Evolutionary conservation across 2,888 invertebrate species (phyloP).

Genomic region (Cyaniris semiargus): DNA sequence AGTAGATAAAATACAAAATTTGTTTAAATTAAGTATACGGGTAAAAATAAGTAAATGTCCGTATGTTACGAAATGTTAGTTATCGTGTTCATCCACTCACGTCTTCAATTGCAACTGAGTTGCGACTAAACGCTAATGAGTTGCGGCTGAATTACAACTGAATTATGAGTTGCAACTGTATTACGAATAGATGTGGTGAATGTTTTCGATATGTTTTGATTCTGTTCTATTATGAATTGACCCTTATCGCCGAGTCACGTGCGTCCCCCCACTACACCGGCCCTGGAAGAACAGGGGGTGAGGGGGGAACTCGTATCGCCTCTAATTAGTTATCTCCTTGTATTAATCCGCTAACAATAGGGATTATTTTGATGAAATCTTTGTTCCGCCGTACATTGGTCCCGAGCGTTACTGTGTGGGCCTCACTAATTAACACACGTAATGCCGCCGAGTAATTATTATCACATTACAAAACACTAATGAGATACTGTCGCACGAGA

Average conservation of each 20-base stretch:
- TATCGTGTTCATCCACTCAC: too few relatives aligned
- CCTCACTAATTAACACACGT: background rate
- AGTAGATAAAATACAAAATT: too few relatives aligned
- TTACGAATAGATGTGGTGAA: too few relatives aligned
- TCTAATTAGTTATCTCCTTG: conserved; percentile 20
- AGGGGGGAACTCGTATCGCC: background rate
- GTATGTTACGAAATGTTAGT: too few relatives aligned
- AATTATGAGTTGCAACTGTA: too few relatives aligned
- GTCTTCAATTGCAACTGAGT: too few relatives aligned
- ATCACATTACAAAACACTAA: background rate
- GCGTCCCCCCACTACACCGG: background rate
- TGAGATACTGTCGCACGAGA: too few relatives aligned
- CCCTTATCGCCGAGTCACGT: background rate
- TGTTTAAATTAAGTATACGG: too few relatives aligned
- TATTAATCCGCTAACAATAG: conserved; percentile 21
- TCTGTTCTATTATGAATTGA: background rate
- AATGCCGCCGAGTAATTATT: background rate
- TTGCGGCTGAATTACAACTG: too few relatives aligned
- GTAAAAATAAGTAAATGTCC: too few relatives aligned
- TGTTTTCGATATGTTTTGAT: too few relatives aligned
- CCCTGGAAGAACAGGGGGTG: background rate
- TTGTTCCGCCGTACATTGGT: background rate
- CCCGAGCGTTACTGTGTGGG: background rate
- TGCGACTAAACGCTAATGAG: too few relatives aligned
- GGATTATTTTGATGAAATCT: conserved; percentile 26